Conservation (phyloP, 2,888 invertebrate species). For the Ornithoptera alexandrae region DNA sequence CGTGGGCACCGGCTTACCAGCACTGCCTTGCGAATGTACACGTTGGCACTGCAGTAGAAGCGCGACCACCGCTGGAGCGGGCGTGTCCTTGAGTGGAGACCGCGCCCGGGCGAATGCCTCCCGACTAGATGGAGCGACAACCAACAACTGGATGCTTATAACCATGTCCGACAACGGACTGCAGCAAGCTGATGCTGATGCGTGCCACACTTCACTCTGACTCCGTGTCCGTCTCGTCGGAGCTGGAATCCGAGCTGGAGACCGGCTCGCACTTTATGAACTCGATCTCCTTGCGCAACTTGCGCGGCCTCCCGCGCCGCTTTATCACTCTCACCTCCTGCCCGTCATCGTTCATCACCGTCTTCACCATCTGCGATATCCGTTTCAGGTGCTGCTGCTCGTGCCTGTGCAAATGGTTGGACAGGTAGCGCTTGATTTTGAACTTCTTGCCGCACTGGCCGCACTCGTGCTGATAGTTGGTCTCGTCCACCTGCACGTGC, state of each 20-base stretch:
- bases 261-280: constrained; percentile 74
- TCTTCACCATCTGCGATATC: constrained; percentile 71
- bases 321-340: constrained; percentile 44
- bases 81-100: too few species aligned
- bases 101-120: too few species aligned
- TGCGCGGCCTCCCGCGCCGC: constrained; percentile 47
- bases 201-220: constrained; percentile 36
- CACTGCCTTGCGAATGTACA: too few species aligned
- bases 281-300: constrained; percentile 60
- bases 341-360: constrained; percentile 61
- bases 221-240: constrained; percentile 49
- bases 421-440: constrained; percentile 66
- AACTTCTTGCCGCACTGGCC: constrained; percentile 70
- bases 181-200: too few species aligned
- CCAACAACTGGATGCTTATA: too few species aligned
- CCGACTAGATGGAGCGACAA: too few species aligned
- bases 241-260: constrained; percentile 57
- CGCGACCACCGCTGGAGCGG: too few species aligned
- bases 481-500: constrained; percentile 64
- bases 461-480: constrained; percentile 65
- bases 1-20: too few species aligned
- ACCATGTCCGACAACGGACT: too few species aligned
- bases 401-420: constrained; percentile 68
- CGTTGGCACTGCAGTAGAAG: too few species aligned
- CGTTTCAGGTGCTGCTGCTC: constrained; percentile 70